Evolutionary conservation across 2,113 vertebrate genomes (phyloP), one percentile per base, ranked within the genome.

Genomic region (Synodontis membranacea): DNA sequence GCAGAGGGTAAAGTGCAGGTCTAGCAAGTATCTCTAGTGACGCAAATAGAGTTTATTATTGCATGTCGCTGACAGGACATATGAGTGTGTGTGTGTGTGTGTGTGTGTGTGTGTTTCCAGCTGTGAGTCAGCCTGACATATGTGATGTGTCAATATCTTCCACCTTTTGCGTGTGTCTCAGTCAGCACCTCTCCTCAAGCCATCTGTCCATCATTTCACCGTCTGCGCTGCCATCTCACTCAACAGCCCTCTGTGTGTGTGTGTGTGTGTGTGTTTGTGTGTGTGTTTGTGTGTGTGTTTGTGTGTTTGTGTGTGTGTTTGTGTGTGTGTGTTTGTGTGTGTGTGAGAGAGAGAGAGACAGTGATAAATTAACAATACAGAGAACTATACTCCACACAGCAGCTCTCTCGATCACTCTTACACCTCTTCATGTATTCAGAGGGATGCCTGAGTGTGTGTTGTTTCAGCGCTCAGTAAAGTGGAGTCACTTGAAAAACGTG

Each of bases 171-270:
- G 2, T 86, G 68, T 52, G 80, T 82, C 82, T 70, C 48, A 68
- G 72, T 89, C 84, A 87, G 84, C 62, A 68, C 4, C 48, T n/a
- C 58, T 86, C 84, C 81, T 86, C 54, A 52, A 66, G 82, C 82
- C 75, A 78, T 86, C 89, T 88, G 89, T 87, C 84, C 84, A 84
- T 90, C 82, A 82, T 74, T 78, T 86, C 74, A 68, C 80, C 84
- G 82, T 89, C 88, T 82, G 66, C 62, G 23, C 80, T 82, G 84
- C 76, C 84, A 81, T 84, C 81, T 81, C 56, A 28, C 23, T 84
- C 66, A 86, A 28, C 21, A 25, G 54, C 37, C 39, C 42, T 66
- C 37, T 17, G 66, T 50, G 58, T 66, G 81, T 58, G 19, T 60
- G 62, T 72, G 54, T 42, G 44, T 74, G 17, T 23, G 37, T 17